Evolutionary conservation across 2,888 invertebrate species (phyloP).

Genomic region (Bibio marci): DNA sequence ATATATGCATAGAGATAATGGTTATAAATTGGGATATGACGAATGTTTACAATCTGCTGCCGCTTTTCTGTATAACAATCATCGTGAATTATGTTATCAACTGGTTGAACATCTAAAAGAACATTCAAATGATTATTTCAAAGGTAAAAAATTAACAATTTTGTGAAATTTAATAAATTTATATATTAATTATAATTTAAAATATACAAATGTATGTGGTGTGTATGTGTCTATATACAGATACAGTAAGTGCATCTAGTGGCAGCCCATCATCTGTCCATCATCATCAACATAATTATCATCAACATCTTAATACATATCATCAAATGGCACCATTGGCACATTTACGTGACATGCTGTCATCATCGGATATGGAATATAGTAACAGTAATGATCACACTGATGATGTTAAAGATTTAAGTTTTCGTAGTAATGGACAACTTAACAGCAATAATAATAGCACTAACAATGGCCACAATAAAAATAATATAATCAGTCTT

Average conservation of each 20-base stretch:
- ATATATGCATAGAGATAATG: constrained; percentile 25
- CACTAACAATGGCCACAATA: no score
- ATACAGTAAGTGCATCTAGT: constrained; percentile 38
- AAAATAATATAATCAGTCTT: no score
- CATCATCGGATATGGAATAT: constrained; percentile 27
- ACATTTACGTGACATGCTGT: constrained; percentile 25
- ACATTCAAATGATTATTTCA: constrained; percentile 50
- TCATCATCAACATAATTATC: constrained; percentile 18
- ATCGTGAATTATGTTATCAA: constrained; percentile 66
- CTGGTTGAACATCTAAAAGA: constrained; percentile 68
- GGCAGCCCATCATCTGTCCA: constrained; percentile 28
- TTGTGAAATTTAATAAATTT: no score
- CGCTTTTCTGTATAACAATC: constrained; percentile 69
- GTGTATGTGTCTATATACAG: constrained; percentile 25
- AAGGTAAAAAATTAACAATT: constrained; percentile 29
- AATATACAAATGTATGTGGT: no score
- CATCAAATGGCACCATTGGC: constrained; percentile 20
- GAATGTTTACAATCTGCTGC: constrained; percentile 83
- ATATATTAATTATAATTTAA: no score
- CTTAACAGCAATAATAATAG: background rate
- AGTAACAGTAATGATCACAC: constrained; percentile 23
- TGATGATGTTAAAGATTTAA: constrained; percentile 29
- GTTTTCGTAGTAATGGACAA: constrained; percentile 19
- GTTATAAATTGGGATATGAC: constrained; percentile 70
- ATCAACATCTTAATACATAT: constrained; percentile 10